A percentile compares a stretch with the other conserved stretches of the same genome.
Conservation (phyloP, 1,140 invertebrate species). For the Hyphantria cunea region DNA sequence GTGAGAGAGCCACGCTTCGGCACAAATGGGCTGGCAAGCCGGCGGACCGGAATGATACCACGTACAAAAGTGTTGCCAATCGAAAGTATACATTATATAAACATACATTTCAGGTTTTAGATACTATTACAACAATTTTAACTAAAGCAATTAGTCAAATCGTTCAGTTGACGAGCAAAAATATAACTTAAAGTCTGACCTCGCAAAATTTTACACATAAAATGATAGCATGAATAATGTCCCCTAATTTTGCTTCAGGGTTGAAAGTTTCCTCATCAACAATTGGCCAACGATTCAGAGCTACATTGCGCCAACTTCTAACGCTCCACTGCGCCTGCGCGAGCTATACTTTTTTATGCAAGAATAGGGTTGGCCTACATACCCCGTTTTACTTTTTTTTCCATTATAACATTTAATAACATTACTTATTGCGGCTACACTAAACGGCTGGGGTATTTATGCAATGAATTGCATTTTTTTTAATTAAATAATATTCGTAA, state of each 20-base stretch:
- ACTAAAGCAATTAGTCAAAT: no score
- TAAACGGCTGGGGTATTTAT: background rate
- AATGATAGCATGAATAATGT: constrained; percentile 31
- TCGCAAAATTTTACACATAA: constrained; percentile 6
- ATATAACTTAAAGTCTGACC: background rate
- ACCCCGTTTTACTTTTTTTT: constrained; percentile 18
- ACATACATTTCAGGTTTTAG: no score
- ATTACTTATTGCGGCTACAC: background rate
- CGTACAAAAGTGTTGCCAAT: no score
- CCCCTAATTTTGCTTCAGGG: constrained; percentile 28
- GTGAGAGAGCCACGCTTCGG: no score
- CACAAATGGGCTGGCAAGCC: no score
- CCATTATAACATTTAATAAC: constrained; percentile 7
- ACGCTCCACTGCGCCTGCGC: constrained; percentile 20
- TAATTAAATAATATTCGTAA: no score
- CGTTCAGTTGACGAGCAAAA: background rate
- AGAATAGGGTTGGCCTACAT: constrained; percentile 28
- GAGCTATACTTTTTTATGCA: constrained; percentile 26
- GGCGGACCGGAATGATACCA: no score
- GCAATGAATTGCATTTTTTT: background rate
- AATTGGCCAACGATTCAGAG: constrained; percentile 16
- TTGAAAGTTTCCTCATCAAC: constrained; percentile 20
- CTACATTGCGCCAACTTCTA: constrained; percentile 6
- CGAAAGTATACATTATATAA: no score
- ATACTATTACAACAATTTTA: no score